Conservation (phyloP, 2,113 vertebrate genomes). For the Narcine bancroftii region DNA sequence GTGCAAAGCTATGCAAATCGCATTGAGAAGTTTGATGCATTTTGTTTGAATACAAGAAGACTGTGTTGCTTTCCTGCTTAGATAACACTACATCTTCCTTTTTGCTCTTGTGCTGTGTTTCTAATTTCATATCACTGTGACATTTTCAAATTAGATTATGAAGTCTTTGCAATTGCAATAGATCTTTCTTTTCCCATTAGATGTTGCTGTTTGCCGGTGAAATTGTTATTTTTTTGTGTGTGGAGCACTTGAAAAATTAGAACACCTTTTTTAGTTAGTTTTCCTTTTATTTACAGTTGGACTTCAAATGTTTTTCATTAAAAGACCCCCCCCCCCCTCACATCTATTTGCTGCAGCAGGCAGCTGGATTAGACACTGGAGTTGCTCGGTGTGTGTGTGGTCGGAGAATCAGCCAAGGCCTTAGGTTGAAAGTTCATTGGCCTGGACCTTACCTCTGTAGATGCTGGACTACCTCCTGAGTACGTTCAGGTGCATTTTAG, state of each 20-base stretch:
- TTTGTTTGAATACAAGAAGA: neutral
- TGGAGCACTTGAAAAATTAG: neutral
- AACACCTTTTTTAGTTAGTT: neutral
- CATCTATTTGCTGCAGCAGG: neutral
- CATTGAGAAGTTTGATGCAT: constrained; percentile 7
- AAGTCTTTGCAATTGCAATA: neutral
- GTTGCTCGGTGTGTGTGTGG: too few species aligned
- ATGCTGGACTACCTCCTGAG: too few species aligned
- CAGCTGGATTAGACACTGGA: too few species aligned
- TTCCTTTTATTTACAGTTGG: neutral
- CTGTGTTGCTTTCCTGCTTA: neutral
- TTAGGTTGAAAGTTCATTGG: too few species aligned
- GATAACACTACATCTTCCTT: neutral
- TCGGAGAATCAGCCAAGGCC: too few species aligned
- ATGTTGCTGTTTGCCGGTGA: neutral
- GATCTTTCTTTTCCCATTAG: neutral
- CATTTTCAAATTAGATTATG: constrained; percentile 17
- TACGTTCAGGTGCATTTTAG: too few species aligned
- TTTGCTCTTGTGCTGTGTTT: neutral
- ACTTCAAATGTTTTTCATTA: neutral
- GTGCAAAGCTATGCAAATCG: neutral
- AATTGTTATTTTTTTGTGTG: neutral
- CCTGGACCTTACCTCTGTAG: too few species aligned
- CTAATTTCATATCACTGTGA: neutral
- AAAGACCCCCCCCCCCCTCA: neutral